Conservation (phyloP, 2,113 vertebrate genomes). For the western clawed frog (Xenopus tropicalis) region DNA sequence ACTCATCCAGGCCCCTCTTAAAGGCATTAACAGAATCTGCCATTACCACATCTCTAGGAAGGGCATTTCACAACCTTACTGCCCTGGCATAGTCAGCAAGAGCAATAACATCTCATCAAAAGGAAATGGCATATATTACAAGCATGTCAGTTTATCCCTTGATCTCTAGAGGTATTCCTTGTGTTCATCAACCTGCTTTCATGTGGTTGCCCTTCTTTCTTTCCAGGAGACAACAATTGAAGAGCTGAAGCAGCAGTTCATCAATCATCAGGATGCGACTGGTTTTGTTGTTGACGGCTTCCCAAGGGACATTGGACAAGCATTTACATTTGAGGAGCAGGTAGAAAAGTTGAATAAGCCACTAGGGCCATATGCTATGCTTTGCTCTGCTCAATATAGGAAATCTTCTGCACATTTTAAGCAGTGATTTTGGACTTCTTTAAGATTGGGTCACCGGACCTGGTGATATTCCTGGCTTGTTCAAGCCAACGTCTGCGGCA, state of each 20-base stretch:
- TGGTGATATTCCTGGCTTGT: slow-evolving; percentile 61
- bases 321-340: slow-evolving; percentile 65
- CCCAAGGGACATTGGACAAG: slow-evolving; percentile 63
- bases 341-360: slow-evolving; percentile 22
- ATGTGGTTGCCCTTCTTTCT: no score
- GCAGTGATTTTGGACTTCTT: background rate
- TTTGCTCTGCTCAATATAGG: background rate
- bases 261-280: slow-evolving; percentile 57
- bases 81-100: no score
- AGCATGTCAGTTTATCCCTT: no score
- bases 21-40: no score
- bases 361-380: background rate
- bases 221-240: slow-evolving; percentile 62
- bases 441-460: slow-evolving; percentile 63
- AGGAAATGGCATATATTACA: no score
- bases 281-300: slow-evolving; percentile 67
- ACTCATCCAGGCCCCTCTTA: no score
- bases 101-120: no score
- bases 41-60: no score
- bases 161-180: no score
- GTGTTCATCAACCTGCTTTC: no score
- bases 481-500: slow-evolving; percentile 61
- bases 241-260: slow-evolving; percentile 66
- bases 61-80: no score
- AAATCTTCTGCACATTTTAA: background rate